Evolutionary conservation across 2,113 vertebrate species (phyloP).

Genomic region (Aphelocoma coerulescens): DNA sequence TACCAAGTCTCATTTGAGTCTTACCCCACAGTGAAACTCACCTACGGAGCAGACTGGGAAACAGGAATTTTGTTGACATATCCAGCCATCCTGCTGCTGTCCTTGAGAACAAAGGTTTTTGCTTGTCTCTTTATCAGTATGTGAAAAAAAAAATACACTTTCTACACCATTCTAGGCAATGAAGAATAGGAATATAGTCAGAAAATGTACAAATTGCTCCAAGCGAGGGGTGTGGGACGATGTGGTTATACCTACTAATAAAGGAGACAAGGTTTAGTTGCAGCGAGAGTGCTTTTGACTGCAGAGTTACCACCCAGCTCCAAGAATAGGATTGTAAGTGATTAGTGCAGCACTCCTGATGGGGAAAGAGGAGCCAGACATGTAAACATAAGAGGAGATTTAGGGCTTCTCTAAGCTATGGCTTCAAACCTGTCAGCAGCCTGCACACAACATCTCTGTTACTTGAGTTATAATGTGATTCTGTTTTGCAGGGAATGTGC

Average conservation of each 20-base stretch:
- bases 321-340: background rate
- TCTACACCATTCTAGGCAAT: background rate
- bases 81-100: background rate
- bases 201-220: background rate
- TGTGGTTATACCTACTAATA: background rate
- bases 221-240: background rate
- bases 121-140: background rate
- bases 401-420: constrained; percentile 3
- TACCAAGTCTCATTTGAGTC: background rate
- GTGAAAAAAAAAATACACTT: background rate
- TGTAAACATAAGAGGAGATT: constrained; percentile 8
- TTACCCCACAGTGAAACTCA: background rate
- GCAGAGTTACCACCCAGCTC: background rate
- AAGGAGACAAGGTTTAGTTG: background rate
- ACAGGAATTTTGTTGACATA: background rate
- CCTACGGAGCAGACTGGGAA: background rate
- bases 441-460: background rate
- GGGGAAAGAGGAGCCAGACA: background rate
- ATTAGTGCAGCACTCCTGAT: background rate
- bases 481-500: background rate
- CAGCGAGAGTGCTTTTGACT: background rate
- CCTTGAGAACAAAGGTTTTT: background rate
- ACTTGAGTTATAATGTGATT: constrained; percentile 7
- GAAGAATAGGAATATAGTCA: background rate
- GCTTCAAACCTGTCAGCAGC: constrained; percentile 42